Evolutionary conservation across 2,113 vertebrate genomes (phyloP).

Genomic region (Lathamus discolor): DNA sequence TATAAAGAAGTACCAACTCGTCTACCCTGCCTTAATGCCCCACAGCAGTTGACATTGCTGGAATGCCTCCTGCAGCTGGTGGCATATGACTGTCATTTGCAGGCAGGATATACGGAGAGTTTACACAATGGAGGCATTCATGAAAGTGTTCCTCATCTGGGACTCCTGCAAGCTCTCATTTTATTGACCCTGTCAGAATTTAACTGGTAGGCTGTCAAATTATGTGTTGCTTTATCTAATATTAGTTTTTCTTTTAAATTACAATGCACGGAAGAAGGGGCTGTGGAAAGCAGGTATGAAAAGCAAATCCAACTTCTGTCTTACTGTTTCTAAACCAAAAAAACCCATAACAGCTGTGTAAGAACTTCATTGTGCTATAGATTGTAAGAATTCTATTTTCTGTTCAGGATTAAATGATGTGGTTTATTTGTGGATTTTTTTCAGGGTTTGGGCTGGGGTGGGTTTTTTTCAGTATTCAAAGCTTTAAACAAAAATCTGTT

Average conservation of each 20-base stretch:
- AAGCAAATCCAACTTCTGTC: neutral
- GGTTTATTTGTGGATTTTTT: neutral
- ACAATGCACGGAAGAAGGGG: neutral
- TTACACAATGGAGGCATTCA: conserved; percentile 65
- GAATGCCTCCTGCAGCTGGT: conserved; percentile 82
- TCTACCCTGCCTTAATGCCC: conserved; percentile 62
- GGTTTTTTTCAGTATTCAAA: neutral
- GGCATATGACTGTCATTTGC: conserved; percentile 77
- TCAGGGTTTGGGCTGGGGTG: neutral
- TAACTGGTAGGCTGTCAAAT: conserved; percentile 64
- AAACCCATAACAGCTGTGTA: neutral
- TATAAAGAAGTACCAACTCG: conserved; percentile 70
- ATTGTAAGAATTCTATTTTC: neutral
- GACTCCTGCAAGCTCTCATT: conserved; percentile 64
- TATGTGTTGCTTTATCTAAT: conserved; percentile 66
- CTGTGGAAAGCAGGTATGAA: conserved; percentile 17
- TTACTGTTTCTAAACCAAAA: neutral
- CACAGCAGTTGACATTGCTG: conserved; percentile 70
- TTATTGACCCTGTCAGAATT: conserved; percentile 70
- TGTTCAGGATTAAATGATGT: neutral
- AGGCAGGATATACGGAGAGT: conserved; percentile 59
- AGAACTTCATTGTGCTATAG: neutral
- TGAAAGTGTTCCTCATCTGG: conserved; percentile 53
- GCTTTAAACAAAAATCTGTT: neutral
- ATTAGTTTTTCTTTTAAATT: conserved; percentile 65